A percentile compares a stretch with the other conserved stretches of the same genome.
Evolutionary conservation across 1,140 invertebrate genomes (phyloP).

Genomic region (Diachasma alloeum): DNA sequence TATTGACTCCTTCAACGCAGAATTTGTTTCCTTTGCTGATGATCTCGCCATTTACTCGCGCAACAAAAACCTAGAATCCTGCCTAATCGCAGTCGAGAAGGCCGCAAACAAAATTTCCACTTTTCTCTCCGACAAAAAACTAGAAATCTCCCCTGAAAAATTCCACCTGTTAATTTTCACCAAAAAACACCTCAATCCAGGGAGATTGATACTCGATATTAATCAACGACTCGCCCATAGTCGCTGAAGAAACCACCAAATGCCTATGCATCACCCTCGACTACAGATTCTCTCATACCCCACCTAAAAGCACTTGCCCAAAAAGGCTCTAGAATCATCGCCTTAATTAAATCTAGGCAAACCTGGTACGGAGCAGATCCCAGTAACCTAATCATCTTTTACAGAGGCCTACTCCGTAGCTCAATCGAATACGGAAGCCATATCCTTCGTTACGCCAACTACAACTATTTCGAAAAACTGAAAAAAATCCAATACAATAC

Average conservation of each 20-base stretch:
- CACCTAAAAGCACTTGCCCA: not conserved
- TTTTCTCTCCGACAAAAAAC: not conserved
- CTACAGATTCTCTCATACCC: not conserved
- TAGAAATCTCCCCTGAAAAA: not conserved
- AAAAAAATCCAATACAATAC: slow-evolving; percentile 2
- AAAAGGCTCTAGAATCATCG: not conserved
- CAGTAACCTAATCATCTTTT: not conserved
- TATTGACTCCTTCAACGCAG: too few relatives aligned
- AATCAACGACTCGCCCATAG: not conserved
- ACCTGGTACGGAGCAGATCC: slow-evolving; percentile 13
- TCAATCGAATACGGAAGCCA: not conserved
- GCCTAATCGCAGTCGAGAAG: not conserved
- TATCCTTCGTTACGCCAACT: not conserved
- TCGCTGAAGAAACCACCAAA: not conserved
- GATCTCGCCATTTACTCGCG: not conserved
- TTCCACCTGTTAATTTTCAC: not conserved
- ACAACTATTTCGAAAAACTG: not conserved
- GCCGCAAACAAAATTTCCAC: not conserved
- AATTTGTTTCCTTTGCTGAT: not conserved
- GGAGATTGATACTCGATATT: not conserved
- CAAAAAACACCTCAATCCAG: not conserved
- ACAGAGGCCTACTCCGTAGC: not conserved
- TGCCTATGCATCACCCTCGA: not conserved
- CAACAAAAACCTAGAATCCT: not conserved
- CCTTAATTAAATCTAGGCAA: not conserved